Conservation (phyloP, 2,888 invertebrate genomes). For the Drosophila peninsularis region DNA sequence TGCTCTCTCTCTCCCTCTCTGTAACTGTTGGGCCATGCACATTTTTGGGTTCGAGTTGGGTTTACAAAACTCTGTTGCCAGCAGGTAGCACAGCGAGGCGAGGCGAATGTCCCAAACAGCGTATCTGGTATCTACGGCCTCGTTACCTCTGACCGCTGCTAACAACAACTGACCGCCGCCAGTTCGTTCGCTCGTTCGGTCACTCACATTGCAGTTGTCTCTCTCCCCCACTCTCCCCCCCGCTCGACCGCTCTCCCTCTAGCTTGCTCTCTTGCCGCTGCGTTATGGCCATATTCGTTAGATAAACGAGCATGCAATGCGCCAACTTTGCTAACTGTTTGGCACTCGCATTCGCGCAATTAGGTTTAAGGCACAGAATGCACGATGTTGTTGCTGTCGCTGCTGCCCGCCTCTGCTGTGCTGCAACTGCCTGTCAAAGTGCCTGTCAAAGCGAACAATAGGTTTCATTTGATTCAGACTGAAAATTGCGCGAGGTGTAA, state of each 20-base stretch:
- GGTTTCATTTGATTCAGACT: not conserved
- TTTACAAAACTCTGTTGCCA: constrained; percentile 10
- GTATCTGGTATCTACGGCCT: constrained; percentile 15
- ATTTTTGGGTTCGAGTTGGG: constrained; percentile 1
- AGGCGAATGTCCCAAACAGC: constrained; percentile 17
- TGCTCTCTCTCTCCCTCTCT: not conserved
- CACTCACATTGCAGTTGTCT: constrained; percentile 41
- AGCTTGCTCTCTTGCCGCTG: not conserved
- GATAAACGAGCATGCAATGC: constrained; percentile 57
- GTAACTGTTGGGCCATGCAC: not conserved
- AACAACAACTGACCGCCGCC: constrained; percentile 23
- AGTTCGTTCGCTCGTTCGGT: constrained; percentile 14
- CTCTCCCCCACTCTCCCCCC: not conserved
- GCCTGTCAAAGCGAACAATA: not conserved
- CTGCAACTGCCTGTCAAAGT: not conserved
- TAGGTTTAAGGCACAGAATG: constrained; percentile 13
- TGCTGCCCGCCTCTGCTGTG: not conserved
- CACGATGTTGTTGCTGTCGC: not conserved
- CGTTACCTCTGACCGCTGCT: constrained; percentile 37
- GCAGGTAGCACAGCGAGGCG: constrained; percentile 21
- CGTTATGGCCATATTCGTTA: constrained; percentile 33
- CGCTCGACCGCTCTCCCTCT: too few relatives aligned
- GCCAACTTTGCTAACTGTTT: constrained; percentile 45
- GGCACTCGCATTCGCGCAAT: constrained; percentile 23
- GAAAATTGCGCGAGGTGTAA: not conserved